These are phyloP conservation scores for Dasyprocta punctata DNA, from an alignment of 2,113 vertebrate species.

Conservation along the genomic window DNA sequence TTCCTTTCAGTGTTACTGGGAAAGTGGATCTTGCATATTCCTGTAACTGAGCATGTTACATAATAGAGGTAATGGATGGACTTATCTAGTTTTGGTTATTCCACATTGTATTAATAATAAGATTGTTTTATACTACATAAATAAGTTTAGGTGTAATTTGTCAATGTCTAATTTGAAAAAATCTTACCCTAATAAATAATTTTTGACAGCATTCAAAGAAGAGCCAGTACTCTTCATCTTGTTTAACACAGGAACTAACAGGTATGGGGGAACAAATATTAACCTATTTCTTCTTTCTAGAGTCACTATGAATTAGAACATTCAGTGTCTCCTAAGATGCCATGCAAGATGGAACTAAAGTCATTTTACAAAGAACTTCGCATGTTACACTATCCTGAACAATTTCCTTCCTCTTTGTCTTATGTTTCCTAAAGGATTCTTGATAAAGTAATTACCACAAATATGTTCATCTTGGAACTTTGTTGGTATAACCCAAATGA, in stretches of 20 bases:
- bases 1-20: background rate
- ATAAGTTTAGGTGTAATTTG: background rate
- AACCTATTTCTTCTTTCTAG: background rate
- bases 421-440: background rate
- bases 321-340: background rate
- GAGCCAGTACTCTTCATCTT: background rate
- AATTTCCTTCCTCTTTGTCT: background rate
- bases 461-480: background rate
- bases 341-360: background rate
- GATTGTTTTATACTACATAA: background rate
- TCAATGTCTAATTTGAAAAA: background rate
- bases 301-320: background rate
- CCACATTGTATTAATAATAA: background rate
- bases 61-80: background rate
- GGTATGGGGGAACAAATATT: background rate
- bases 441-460: background rate
- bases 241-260: background rate
- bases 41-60: background rate
- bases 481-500: background rate
- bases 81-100: background rate
- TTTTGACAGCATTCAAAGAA: background rate
- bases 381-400: background rate
- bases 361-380: background rate
- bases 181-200: background rate
- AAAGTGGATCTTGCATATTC: background rate